Base-by-base conservation (phyloP, 2,113 vertebrate genomes). In the Tupaia tana region DNA sequence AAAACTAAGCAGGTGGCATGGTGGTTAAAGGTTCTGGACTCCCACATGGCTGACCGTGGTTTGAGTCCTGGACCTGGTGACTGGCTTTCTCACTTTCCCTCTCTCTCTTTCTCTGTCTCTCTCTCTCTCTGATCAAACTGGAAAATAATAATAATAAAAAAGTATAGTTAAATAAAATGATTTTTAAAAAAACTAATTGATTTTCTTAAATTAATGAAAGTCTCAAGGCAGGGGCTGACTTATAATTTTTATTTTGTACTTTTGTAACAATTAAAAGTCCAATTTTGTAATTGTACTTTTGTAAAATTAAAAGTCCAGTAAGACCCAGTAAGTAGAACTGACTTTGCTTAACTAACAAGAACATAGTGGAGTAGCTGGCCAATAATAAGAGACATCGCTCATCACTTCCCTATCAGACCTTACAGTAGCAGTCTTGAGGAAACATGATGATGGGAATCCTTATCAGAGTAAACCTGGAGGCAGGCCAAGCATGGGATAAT, bases 151-250 rank as follows among this genome's bases (percentile, higher is more conserved):
- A 43, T 43, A 43, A 43, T 43, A 43, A 43, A 43, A 43, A 43
- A 43, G 43, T 43, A 43, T 4, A 43, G 43, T 43, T 43, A 43
- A 43, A 43, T 43, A 43, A 43, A 43, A 43, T 43, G 43, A 43
- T 43, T 43, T 6, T 43, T 43, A 43, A 43, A 43, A 43, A 43
- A 43, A 4, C 43, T 43, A 43, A 43, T 67, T 66, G 13, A 24
- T 73, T 89, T 84, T 91, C 73, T 67, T 34, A 86, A 95, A 89
- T 94, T 54, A 91, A 8, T 83, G 14, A 18, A 94, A 78, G 15
- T 63, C 64, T 91, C 54, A 85, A 73, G 83, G 34, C 7, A 83
- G 31, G 20, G 19, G 34, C 29, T 67, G 18, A 34, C 19, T 84
- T 94, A 69, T 63, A 9, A 75, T 94, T 79, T 90, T 52, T 92